Conservation (phyloP, 2,113 vertebrate species). For the Lonchura striata region DNA sequence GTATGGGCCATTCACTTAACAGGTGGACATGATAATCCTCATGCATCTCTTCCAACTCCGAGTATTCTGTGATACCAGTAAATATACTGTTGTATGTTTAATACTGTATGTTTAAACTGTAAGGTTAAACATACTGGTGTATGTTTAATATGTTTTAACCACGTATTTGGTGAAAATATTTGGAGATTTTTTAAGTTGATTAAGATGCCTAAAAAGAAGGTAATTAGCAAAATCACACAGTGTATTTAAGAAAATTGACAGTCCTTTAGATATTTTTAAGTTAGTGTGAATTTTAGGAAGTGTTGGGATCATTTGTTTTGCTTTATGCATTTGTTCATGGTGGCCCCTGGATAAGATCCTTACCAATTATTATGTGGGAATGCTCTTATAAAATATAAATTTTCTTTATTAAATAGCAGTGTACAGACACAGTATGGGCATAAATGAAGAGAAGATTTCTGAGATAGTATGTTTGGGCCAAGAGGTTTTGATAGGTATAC, state of each 20-base stretch:
- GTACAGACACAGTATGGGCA: background rate
- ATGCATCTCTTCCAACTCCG: background rate
- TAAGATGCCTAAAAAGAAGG: background rate
- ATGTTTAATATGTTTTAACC: background rate
- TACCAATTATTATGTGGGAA: background rate
- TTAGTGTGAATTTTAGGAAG: background rate
- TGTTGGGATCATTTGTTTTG: background rate
- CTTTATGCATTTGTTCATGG: background rate
- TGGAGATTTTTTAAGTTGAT: background rate
- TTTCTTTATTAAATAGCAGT: background rate
- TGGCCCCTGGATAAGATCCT: background rate
- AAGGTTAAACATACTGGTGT: background rate
- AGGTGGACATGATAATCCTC: background rate
- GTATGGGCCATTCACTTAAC: background rate
- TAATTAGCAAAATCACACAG: background rate
- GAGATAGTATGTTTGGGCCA: conserved; percentile 1
- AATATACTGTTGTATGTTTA: background rate
- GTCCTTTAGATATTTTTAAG: background rate
- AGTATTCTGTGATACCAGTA: background rate
- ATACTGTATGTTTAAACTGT: background rate
- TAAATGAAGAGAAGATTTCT: conserved; percentile 27
- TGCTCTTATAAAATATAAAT: background rate
- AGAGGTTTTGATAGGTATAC: conserved; percentile 5
- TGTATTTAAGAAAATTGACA: background rate
- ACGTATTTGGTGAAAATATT: background rate